Base-by-base conservation (phyloP, 2,797 vertebrate species). In the Crax fasciolata region DNA sequence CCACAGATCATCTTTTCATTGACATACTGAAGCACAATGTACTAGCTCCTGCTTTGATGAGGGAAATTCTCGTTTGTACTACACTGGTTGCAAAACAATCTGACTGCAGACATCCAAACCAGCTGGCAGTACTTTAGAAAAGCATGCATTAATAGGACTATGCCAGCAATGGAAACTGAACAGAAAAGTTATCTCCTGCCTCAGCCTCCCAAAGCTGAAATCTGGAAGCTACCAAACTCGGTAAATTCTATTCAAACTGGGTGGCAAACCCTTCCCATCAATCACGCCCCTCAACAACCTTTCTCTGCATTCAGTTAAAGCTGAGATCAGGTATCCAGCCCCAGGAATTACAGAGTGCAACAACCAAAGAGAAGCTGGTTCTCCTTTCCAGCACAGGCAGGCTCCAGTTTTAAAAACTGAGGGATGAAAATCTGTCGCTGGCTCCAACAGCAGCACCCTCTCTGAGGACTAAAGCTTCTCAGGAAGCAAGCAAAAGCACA, bases 401-500 rank as follows among this genome's bases (percentile, higher is more conserved):
- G 52, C 35, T 68, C 18, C 15, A 65, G 38, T 61, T 44, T 65
- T 85, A 39, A 83, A 72, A 92, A 68, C 20, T 28, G 27, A 5
- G 16, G 41, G 70, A 91, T 58, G n/a, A 92, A 90, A 91, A 89
- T 30, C 41, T 85, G 46, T n/a, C 41, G 51, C 61, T 55, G 51
- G 49, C 10, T 95, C 86, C 89, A 86, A 91, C 16, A 78, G 44
- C 61, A 84, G 77, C 65, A 93, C 65, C 25, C 58, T 43, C 49
- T 30, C 28, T 25, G 28, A 91, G 54, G 41, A 80, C 32, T 72
- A 39, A 78, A 79, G 83, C 54, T 49, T 80, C 54, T 2, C 3
- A 83, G 57, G 79, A 85, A 84, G 73, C 13, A 54, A 81, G 61
- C 16, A 72, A 83, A 89, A 82, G 59, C 72, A 92, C 77, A 85